Base-by-base conservation (phyloP, 2,888 invertebrate genomes). In the Pseudeuparius sepicola region DNA sequence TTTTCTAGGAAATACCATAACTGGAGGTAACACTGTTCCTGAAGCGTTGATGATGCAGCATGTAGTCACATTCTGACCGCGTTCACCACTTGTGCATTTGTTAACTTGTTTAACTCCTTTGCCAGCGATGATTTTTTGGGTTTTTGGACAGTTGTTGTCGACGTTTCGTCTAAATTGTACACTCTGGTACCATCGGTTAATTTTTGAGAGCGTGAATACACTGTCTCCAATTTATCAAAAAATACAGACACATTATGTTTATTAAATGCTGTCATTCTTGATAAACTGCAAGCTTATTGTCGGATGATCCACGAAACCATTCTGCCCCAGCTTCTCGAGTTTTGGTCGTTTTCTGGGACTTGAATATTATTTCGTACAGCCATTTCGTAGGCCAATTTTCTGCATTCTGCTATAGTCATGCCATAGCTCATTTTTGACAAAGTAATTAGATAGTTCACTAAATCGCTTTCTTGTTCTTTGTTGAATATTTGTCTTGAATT, bases 21-120 rank as follows among this genome's bases (percentile, higher is more conserved):
- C 16, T 33, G n/a, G n/a, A n/a, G n/a, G n/a, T n/a, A n/a, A n/a
- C 10, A 11, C 15, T 7, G 13, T 10, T 7, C 36, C 36, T 13
- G n/a, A 10, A 11, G 36, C 31, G 13, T 24, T 36, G 4, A 36
- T 34, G 13, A 36, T 27, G 15, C 27, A 37, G 14, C 37, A 33
- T 7, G 33, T 37, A 9, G 33, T 37, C 4, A 37, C 37, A 7
- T 33, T 15, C 9, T 15, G 16, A 15, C 17, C 29, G 6, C 35
- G 11, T 30, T 35, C 30, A 10, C 20, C 30, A 30, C 30, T 37
- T 18, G 23, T 27, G n/a, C n/a, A n/a, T n/a, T n/a, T n/a, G n/a
- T n/a, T n/a, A 6, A 33, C 33, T 33, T 33, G 33, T 15, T 24
- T 24, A 13, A 18, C 14, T n/a, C 33, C 25, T 15, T 16, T 33